Conservation (phyloP, 2,888 invertebrate species). For the Oscheius sp. region DNA sequence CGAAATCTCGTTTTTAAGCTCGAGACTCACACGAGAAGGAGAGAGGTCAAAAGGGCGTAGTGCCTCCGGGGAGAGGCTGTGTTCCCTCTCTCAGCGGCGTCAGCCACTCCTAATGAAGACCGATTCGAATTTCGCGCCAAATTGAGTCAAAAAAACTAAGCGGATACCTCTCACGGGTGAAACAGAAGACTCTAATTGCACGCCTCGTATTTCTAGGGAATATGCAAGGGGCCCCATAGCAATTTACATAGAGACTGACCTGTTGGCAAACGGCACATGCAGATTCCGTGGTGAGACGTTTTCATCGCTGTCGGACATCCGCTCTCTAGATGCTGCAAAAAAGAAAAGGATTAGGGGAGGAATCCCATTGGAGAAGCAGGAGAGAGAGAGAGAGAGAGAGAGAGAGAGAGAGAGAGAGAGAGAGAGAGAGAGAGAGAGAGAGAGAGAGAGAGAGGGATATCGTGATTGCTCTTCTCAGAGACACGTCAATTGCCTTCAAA, state of each 20-base stretch:
- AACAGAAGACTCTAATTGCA: not conserved
- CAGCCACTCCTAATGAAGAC: conserved; percentile 34
- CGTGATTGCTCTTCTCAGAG: conserved; percentile 7
- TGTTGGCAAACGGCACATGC: conserved; percentile 32
- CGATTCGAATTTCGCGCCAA: conserved; percentile 37
- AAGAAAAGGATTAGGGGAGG: conserved; percentile 9
- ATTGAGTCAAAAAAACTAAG: conserved; percentile 26
- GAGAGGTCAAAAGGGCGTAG: conserved; percentile 22
- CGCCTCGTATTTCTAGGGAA: not conserved
- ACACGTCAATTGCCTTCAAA: conserved; percentile 5
- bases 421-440: too few relatives aligned
- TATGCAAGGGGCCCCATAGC: not conserved
- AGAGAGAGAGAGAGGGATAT: conserved; percentile 6
- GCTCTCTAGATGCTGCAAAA: conserved; percentile 2
- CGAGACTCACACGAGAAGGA: not conserved
- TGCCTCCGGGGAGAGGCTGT: conserved; percentile 15
- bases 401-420: too few relatives aligned
- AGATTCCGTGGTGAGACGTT: conserved; percentile 28
- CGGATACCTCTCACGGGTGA: conserved; percentile 10
- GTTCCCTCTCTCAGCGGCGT: conserved; percentile 19
- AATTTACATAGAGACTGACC: conserved; percentile 8
- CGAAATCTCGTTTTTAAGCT: conserved; percentile 29
- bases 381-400: not conserved
- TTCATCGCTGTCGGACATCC: conserved; percentile 34
- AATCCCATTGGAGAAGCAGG: conserved; percentile 5